These are phyloP conservation scores for Henricia sp. DNA, from an alignment of 53 echinoderm and acorn worm genomes.

Conservation along the genomic window DNA sequence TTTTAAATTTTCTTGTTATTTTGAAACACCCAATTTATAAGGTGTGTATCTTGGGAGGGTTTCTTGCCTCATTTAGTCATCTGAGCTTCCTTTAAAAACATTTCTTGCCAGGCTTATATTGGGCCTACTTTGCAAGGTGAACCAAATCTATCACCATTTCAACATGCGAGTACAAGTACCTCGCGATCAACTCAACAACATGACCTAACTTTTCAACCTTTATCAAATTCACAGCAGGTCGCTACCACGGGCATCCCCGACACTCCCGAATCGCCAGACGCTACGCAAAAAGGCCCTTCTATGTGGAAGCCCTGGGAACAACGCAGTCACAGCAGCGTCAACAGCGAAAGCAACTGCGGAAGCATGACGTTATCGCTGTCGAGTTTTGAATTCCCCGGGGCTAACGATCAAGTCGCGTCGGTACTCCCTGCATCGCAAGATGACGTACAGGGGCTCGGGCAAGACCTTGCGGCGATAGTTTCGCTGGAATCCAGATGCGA, in stretches of 20 bases:
- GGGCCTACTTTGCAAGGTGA: too few species aligned
- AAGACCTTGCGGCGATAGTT: constrained; percentile 43
- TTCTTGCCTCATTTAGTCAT: too few species aligned
- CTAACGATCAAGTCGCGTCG: constrained; percentile 2
- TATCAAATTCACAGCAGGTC: neutral
- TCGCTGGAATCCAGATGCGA: neutral
- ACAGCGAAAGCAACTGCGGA: constrained; percentile 25
- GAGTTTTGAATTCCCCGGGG: neutral
- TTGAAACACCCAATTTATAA: too few species aligned
- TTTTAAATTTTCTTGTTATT: too few species aligned
- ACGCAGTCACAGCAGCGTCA: constrained; percentile 10
- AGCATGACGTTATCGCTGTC: neutral
- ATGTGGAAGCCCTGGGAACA: constrained; percentile 46
- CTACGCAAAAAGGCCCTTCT: constrained; percentile 19
- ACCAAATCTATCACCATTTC: too few species aligned
- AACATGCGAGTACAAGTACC: too few species aligned
- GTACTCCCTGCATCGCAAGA: neutral
- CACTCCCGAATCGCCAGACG: constrained; percentile 37
- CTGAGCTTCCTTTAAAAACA: too few species aligned
- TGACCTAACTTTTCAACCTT: constrained; percentile 6
- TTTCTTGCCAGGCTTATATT: too few species aligned
- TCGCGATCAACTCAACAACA: constrained; percentile 9
- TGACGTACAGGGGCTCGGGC: constrained; percentile 23
- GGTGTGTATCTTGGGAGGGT: too few species aligned
- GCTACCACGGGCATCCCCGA: neutral